Evolutionary conservation across 2,797 vertebrate species (phyloP), one percentile per base, ranked within the genome.

Genomic region (Rhadinocentrus ornatus): DNA sequence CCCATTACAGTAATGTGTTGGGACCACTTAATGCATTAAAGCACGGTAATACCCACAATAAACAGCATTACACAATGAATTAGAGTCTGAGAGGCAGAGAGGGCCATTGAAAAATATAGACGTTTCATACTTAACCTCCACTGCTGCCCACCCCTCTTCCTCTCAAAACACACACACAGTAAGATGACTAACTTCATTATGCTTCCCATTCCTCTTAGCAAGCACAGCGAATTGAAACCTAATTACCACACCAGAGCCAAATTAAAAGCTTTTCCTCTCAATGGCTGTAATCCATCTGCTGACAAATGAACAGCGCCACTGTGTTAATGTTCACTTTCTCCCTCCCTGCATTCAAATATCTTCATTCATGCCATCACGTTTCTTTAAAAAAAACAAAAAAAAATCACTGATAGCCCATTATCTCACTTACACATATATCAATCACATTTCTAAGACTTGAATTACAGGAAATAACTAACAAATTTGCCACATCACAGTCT

Each of bases 1-100:
- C 93, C 95, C 94, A 96, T 96, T 96, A 96, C 94, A 92, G 93
- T 96, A 96, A 97, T 96, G 96, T 95, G 95, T 94, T 88, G 80
- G 89, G 86, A 87, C 94, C 95, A 95, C 95, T 96, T 96, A 95
- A 94, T 94, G 93, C 89, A 93, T 88, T 88, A 92, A 93, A 92
- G 93, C 87, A 89, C 90, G 73, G 80, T 82, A 91, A 93, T 93
- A 89, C 78, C 80, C 69, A 32, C 86, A 92, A 92, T 94, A 93
- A 93, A 93, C 91, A 91, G 78, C 89, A 93, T 92, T 93, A 91
- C 82, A 91, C 88, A 88, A 91, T 89, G 83, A 91, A 92, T 92
- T 91, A 91, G 80, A 76, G 82, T 58, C 75, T 58, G 75, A 87
- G 86, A 74, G 80, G 65, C 68, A 57, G 57, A 83, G 71, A 68